Evolutionary conservation across 2,888 invertebrate species (phyloP).

Genomic region (Thalpophila matura): DNA sequence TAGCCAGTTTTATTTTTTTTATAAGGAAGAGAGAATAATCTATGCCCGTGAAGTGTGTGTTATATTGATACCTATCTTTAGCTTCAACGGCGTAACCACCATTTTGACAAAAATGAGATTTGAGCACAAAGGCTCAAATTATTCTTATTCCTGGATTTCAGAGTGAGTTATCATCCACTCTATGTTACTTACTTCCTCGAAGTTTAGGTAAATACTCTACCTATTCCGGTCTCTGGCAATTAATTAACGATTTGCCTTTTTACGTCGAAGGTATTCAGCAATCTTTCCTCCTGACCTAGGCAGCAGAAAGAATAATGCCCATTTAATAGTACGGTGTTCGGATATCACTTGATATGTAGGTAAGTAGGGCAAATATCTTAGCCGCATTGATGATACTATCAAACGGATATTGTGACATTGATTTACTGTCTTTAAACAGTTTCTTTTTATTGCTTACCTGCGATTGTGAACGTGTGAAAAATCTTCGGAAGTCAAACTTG

Average conservation of each 20-base stretch:
- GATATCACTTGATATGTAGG: conserved; percentile 17
- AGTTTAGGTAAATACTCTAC: no score
- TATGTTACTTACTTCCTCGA: no score
- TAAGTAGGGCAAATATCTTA: conserved; percentile 27
- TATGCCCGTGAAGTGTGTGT: no score
- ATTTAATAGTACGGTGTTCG: neutral
- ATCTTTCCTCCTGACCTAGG: neutral
- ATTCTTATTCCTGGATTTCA: no score
- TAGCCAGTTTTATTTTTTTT: no score
- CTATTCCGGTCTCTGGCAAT: no score
- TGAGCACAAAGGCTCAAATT: no score
- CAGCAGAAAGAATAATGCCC: neutral
- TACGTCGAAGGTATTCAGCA: neutral
- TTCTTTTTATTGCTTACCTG: conserved; percentile 33
- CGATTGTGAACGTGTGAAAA: conserved; percentile 18
- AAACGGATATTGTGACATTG: conserved; percentile 32
- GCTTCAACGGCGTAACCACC: no score
- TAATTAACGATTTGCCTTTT: conserved; percentile 28
- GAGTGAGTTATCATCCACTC: no score
- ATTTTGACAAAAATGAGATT: no score
- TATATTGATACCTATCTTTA: no score
- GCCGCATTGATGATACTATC: conserved; percentile 15
- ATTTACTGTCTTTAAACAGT: conserved; percentile 36
- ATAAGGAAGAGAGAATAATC: no score
- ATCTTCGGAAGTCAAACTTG: neutral